phyloP scores from a whole-genome alignment of 53 echinoderm and acorn worm genomes.

The Henricia sp. region DNA sequence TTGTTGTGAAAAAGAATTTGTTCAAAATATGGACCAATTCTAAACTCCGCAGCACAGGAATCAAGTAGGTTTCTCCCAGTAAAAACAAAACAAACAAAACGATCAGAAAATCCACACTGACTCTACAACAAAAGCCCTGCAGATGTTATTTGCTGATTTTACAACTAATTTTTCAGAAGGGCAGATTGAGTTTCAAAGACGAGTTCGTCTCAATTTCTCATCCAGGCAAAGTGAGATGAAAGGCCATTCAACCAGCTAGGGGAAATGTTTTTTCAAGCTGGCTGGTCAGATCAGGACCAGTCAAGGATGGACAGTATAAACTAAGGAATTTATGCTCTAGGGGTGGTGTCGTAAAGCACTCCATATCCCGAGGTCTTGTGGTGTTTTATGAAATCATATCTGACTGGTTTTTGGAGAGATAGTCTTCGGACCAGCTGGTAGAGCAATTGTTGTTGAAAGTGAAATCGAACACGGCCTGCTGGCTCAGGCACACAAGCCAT shows the following conservation, averaged over 20 bases:
- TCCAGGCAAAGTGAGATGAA: neutral
- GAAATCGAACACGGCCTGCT: too few species aligned
- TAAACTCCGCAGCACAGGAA: too few species aligned
- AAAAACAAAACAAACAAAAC: too few species aligned
- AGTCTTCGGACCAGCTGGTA: constrained; percentile 32
- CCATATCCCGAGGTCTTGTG: neutral
- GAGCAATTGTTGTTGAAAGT: constrained; percentile 8
- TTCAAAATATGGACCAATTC: too few species aligned
- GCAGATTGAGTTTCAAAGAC: constrained; percentile 3
- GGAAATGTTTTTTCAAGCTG: constrained; percentile 37
- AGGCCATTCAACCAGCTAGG: neutral
- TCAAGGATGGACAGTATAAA: neutral
- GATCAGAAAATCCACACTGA: too few species aligned
- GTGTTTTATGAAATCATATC: constrained; percentile 21
- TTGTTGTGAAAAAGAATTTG: too few species aligned
- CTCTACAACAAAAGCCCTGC: too few species aligned
- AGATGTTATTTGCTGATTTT: neutral
- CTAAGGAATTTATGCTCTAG: neutral
- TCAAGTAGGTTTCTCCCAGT: too few species aligned
- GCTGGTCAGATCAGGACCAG: constrained; percentile 6
- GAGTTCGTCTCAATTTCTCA: constrained; percentile 17
- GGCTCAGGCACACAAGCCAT: too few species aligned
- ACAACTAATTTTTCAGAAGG: neutral
- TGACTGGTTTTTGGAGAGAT: neutral
- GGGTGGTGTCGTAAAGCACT: constrained; percentile 18